These are phyloP conservation scores for Clistopyga incitator DNA, from an alignment of 2,888 invertebrate species.

Conservation along the genomic window DNA sequence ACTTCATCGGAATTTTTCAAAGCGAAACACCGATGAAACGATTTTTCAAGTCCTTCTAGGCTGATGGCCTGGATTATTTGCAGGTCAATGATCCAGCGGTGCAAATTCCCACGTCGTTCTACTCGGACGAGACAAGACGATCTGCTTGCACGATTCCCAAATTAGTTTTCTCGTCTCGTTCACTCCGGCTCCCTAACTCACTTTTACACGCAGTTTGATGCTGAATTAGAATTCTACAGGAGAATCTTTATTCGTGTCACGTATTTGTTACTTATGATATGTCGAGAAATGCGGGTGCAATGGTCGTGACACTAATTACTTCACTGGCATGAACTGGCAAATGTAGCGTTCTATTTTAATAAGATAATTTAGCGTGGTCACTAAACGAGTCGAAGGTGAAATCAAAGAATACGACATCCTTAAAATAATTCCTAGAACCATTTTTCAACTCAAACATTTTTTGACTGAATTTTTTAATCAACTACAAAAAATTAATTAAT, in stretches of 20 bases:
- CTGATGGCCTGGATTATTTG: slow-evolving; percentile 49
- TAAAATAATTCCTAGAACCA: background rate
- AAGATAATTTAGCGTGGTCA: background rate
- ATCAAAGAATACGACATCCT: background rate
- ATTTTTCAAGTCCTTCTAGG: background rate
- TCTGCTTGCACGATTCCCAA: slow-evolving; percentile 58
- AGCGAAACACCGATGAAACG: background rate
- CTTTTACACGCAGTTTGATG: slow-evolving; percentile 30
- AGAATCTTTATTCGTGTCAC: slow-evolving; percentile 1
- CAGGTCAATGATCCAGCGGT: slow-evolving; percentile 63
- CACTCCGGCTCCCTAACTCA: slow-evolving; percentile 30
- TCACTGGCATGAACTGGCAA: background rate
- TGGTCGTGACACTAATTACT: background rate
- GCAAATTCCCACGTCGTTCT: slow-evolving; percentile 9
- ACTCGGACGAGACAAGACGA: slow-evolving; percentile 20
- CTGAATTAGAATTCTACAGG: background rate
- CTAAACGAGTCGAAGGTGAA: background rate
- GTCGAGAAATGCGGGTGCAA: background rate
- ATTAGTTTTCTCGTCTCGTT: slow-evolving; percentile 61
- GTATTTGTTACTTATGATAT: background rate
- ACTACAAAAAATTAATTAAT: too few relatives aligned
- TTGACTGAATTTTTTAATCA: too few relatives aligned
- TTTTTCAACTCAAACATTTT: too few relatives aligned
- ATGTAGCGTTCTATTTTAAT: background rate
- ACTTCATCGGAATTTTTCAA: background rate